Evolutionary conservation across 2,113 vertebrate species (phyloP), one percentile per base, ranked within the genome.

Genomic region (Syrrhaptes paradoxus): DNA sequence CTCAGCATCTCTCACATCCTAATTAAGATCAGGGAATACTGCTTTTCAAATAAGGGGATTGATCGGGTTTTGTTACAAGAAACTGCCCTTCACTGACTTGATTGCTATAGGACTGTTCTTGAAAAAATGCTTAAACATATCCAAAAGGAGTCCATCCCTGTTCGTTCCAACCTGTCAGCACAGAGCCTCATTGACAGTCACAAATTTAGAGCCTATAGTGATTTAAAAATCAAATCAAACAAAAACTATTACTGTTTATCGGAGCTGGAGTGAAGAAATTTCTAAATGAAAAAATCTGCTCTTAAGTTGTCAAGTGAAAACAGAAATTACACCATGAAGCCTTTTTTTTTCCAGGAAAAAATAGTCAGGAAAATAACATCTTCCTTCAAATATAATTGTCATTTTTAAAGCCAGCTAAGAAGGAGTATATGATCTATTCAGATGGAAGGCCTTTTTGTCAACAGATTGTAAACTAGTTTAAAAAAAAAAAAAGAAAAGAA

Each of bases 401-500:
- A 77, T 74, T 80, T 95, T 38, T 92, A 66, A 91, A 92, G 66
- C 46, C 41, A 84, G 81, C 58, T 61, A 59, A 61, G 36, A 19
- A 58, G 63, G 15, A 65, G 3, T 13, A 25, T 17, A 29, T 0
- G 0, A 67, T 68, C 68, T 67, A 59, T 80, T 94, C 73, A 59
- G 68, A 88, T 57, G 31, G 85, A 87, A 86, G 70, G 63, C 61
- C 21, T 8, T 81, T 94, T 65, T 65, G 65, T 77, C 77, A 87
- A 84, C 61, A 87, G 84, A 93, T 46, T 93, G 52, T 54, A 95
- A 95, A 92, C 68, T 73, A 76, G 55, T 83, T 74, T 6, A 3
- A 13, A 59, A 89, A 87, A 90, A 11, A 59, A 89, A 87, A 84
- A 49, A 77, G 6, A 65, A 83, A 76, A 72, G n/a, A 72, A 32